Conservation (phyloP, 2,797 vertebrate genomes). For the Epinephelus awoara region DNA sequence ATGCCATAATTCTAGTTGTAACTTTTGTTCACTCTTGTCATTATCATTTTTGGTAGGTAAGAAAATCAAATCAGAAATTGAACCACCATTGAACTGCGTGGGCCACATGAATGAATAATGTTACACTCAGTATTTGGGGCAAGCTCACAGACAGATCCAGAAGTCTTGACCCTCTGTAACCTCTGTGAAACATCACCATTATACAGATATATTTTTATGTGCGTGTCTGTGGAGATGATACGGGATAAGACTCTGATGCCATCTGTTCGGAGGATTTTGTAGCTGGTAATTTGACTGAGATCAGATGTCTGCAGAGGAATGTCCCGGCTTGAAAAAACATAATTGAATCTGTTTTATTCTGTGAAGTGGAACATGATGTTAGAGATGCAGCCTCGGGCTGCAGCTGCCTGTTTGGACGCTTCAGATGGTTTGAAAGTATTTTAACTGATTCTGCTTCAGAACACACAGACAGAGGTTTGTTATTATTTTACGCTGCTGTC, state of each 20-base stretch:
- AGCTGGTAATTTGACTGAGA: conserved; percentile 44
- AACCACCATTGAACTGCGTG: too few species aligned
- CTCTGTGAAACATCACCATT: neutral
- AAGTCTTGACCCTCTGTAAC: neutral
- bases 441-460: neutral
- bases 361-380: conserved; percentile 47
- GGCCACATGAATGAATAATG: too few species aligned
- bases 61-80: too few species aligned
- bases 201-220: neutral
- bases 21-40: too few species aligned
- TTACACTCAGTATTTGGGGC: too few species aligned
- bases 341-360: conserved; percentile 35
- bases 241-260: conserved; percentile 10
- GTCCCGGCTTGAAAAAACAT: conserved; percentile 35
- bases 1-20: too few species aligned
- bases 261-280: conserved; percentile 33
- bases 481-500: neutral
- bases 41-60: too few species aligned
- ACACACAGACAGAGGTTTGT: too few species aligned
- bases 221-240: neutral
- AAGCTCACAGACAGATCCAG: too few species aligned
- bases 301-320: conserved; percentile 47
- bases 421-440: too few species aligned
- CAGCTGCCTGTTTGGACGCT: too few species aligned
- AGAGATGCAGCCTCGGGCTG: conserved; percentile 20